phyloP scores from a whole-genome alignment of 35 echinoderm and acorn worm species.

The Amphiura filiformis region DNA sequence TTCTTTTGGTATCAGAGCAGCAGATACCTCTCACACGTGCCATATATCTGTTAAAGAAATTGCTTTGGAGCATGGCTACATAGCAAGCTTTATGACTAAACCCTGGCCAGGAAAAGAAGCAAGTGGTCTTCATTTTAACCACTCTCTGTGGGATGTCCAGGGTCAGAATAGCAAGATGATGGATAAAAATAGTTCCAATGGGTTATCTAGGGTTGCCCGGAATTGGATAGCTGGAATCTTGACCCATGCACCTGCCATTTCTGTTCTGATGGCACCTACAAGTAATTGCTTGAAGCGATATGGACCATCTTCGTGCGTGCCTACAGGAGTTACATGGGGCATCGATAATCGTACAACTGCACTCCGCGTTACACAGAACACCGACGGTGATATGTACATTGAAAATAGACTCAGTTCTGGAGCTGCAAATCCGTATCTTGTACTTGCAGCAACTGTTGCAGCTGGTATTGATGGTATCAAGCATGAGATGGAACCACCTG shows the following conservation, averaged over 20 bases:
- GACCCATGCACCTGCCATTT: too few relatives aligned
- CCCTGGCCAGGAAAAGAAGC: conserved; percentile 36
- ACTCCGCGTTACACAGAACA: conserved; percentile 34
- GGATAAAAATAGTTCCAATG: too few relatives aligned
- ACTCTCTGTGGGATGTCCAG: too few relatives aligned
- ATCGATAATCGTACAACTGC: conserved; percentile 67
- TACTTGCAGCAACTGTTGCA: conserved; percentile 66
- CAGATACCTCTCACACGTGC: conserved; percentile 55
- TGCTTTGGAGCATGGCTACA: conserved; percentile 48
- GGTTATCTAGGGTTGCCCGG: too few relatives aligned
- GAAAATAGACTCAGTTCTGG: conserved; percentile 77
- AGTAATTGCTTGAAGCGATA: too few relatives aligned
- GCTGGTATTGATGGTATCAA: too few relatives aligned
- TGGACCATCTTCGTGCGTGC: conserved; percentile 10
- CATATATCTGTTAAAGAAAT: conserved; percentile 69
- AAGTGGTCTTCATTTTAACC: conserved; percentile 51
- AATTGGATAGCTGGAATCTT: too few relatives aligned
- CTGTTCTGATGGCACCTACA: too few relatives aligned
- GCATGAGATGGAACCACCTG: conserved; percentile 24
- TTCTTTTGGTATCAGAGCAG: conserved; percentile 50
- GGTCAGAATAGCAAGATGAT: too few relatives aligned
- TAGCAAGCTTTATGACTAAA: too few relatives aligned
- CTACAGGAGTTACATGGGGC: conserved; percentile 63
- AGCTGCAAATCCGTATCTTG: conserved; percentile 69
- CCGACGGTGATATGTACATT: conserved; percentile 55